Evolutionary conservation across 2,888 invertebrate genomes (phyloP).

Genomic region (Scaptomyza tumidula): DNA sequence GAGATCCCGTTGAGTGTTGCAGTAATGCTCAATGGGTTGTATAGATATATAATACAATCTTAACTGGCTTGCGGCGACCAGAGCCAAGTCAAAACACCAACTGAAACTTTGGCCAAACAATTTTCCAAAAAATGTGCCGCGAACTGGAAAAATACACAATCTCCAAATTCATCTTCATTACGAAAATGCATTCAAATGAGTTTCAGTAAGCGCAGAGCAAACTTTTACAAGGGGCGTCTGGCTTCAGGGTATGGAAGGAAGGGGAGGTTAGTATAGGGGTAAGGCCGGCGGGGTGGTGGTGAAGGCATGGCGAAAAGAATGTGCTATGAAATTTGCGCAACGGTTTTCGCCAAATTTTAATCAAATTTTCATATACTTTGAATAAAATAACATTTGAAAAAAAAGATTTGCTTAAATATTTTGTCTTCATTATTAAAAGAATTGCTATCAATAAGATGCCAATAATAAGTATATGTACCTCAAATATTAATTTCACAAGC

Average conservation of each 20-base stretch:
- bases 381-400: conserved; percentile 43
- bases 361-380: conserved; percentile 38
- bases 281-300: neutral
- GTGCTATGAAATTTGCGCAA: conserved; percentile 25
- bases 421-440: conserved; percentile 15
- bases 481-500: neutral
- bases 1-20: conserved; percentile 7
- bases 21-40: conserved; percentile 1
- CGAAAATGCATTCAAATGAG: conserved; percentile 74
- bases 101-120: conserved; percentile 63
- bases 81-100: conserved; percentile 49
- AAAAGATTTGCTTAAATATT: conserved; percentile 27
- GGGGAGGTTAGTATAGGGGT: neutral
- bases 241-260: neutral
- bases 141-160: conserved; percentile 78
- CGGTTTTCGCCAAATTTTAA: conserved; percentile 28
- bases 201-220: conserved; percentile 37
- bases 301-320: conserved; percentile 30
- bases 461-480: neutral
- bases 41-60: neutral
- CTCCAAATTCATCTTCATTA: conserved; percentile 75
- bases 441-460: conserved; percentile 8
- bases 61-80: conserved; percentile 37
- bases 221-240: conserved; percentile 33
- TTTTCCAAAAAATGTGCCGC: conserved; percentile 65